A percentile compares a stretch with the other conserved stretches of the same genome.
phyloP scores from a whole-genome alignment of 37 sponge, comb jelly and placozoan species.

The Oopsacas minuta region DNA sequence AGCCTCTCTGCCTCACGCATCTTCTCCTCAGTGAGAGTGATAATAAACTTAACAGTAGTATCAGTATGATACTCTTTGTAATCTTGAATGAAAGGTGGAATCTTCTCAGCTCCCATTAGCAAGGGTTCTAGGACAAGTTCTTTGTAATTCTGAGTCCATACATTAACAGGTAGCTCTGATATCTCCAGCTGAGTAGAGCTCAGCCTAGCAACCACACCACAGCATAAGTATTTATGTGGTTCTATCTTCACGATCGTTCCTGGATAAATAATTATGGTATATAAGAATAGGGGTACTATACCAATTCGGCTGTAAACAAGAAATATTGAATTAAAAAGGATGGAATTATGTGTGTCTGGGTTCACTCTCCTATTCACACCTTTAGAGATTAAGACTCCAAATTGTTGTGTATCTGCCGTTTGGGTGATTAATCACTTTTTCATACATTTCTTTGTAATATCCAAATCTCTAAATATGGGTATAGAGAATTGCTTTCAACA shows the following conservation, averaged over 20 bases:
- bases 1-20: conserved; percentile 44
- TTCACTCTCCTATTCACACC: too few relatives aligned
- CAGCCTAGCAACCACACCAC: conserved; percentile 51
- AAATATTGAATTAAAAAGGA: too few relatives aligned
- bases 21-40: conserved; percentile 46
- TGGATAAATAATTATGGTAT: conserved; percentile 14
- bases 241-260: conserved; percentile 67
- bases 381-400: too few relatives aligned
- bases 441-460: too few relatives aligned
- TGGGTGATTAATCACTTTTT: too few relatives aligned
- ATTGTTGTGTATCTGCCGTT: too few relatives aligned
- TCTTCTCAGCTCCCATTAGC: conserved; percentile 83
- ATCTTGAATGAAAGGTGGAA: conserved; percentile 60
- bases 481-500: too few relatives aligned
- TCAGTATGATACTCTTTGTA: conserved; percentile 97
- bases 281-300: too few relatives aligned
- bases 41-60: conserved; percentile 82
- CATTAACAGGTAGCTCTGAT: conserved; percentile 73
- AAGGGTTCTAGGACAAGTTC: conserved; percentile 73
- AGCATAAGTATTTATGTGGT: conserved; percentile 51
- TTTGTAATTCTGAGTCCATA: conserved; percentile 92
- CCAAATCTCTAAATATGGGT: too few relatives aligned
- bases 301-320: too few relatives aligned
- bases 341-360: too few relatives aligned
- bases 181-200: conserved; percentile 67